These are phyloP conservation scores for Euschistus heros DNA, from an alignment of 1,140 invertebrate genomes.

Conservation along the genomic window DNA sequence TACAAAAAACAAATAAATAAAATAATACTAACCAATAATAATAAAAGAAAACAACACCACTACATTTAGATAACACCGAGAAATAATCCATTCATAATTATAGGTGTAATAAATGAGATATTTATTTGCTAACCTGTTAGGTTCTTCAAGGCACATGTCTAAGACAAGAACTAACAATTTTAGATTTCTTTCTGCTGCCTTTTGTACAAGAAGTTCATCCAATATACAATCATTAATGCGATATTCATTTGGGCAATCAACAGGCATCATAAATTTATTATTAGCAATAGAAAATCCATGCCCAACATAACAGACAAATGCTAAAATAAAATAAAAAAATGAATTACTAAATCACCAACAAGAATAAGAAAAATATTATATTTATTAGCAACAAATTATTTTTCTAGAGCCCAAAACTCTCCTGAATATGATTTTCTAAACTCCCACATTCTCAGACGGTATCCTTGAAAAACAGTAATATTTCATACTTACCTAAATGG, in stretches of 20 bases:
- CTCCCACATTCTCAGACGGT: too few species aligned
- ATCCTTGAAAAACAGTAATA: too few species aligned
- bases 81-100: too few species aligned
- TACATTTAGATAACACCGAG: too few species aligned
- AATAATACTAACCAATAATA: too few species aligned
- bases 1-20: too few species aligned
- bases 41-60: too few species aligned
- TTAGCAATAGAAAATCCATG: neutral
- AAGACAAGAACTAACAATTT: conserved; percentile 1
- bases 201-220: neutral
- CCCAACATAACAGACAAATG: conserved; percentile 3
- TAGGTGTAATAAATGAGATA: too few species aligned
- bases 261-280: conserved; percentile 12
- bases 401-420: too few species aligned
- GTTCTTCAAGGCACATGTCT: conserved; percentile 5
- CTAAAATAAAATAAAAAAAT: neutral
- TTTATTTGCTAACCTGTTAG: neutral
- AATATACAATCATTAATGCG: conserved; percentile 1
- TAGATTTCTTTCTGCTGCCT: neutral
- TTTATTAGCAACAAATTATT: too few species aligned
- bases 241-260: conserved; percentile 8
- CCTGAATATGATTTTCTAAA: too few species aligned
- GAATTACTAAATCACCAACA: neutral
- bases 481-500: too few species aligned
- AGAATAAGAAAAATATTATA: conserved; percentile 8